Evolutionary conservation across 2,113 vertebrate genomes (phyloP).

Genomic region (Poecile atricapillus): DNA sequence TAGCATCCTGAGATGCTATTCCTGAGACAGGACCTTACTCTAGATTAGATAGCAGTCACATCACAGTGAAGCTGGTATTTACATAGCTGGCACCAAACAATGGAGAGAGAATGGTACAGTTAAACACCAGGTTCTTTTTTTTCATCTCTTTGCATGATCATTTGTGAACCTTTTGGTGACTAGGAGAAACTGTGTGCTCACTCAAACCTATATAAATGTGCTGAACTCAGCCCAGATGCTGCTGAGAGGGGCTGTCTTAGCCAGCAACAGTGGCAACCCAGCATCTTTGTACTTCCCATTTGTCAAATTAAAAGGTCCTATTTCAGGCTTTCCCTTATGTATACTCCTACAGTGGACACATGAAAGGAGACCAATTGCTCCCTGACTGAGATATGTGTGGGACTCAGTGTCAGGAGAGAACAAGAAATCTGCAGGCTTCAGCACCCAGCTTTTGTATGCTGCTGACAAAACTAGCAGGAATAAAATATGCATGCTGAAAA

Average conservation of each 20-base stretch:
- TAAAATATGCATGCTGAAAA: neutral
- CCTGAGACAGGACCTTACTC: neutral
- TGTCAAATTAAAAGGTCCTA: neutral
- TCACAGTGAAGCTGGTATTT: neutral
- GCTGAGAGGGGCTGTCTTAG: neutral
- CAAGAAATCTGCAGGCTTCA: neutral
- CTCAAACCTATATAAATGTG: neutral
- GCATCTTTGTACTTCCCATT: neutral
- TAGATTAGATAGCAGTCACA: neutral
- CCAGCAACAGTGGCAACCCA: neutral
- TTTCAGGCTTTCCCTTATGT: neutral
- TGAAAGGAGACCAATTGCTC: neutral
- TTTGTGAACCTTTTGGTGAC: neutral
- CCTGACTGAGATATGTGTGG: neutral
- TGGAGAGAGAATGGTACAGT: neutral
- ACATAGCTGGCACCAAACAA: neutral
- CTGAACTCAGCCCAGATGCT: neutral
- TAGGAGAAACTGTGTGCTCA: neutral
- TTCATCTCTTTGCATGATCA: neutral
- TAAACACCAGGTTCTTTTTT: neutral
- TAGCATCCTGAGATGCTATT: neutral
- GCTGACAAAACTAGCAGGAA: neutral
- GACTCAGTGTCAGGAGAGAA: neutral
- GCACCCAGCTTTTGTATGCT: neutral
- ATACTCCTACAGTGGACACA: slow-evolving; percentile 1